Evolutionary conservation across 2,113 vertebrate species (phyloP), one percentile per base, ranked within the genome.

Genomic region (Felis chaus): DNA sequence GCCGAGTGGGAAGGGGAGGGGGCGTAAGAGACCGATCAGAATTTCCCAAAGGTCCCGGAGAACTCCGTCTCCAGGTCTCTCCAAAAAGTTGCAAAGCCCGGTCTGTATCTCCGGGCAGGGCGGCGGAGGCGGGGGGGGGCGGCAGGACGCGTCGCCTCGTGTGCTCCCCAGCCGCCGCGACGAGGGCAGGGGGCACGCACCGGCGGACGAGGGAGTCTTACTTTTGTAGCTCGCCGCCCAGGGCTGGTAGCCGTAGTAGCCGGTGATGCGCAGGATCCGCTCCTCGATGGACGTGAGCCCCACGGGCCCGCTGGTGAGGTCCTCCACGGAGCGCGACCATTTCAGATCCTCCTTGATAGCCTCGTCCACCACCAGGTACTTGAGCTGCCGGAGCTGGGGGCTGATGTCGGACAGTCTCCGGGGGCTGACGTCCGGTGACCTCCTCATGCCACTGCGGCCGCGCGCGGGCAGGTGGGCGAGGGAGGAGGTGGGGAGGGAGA

Each of bases 401-500:
- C 99, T 99, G 99, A 99, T 99, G 98, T 99, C 99, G 65, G 99
- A 99, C 98, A 99, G 99, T 98, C 99, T 99, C 98, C 99, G 99
- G 41, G 99, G 99, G 97, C 99, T 99, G 98, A 99, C 99, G 98
- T 99, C 99, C 71, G 99, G 99, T 87, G 99, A 99, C 98, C 99
- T 99, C 98, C 99, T 99, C 99, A 99, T 99, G 98, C 99, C 99
- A 98, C 97, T 98, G 98, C 97, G 94, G 86, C 76, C 89, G 69
- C 19, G 45, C 74, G 76, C 29, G 33, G 81, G 94, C 57, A 81
- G 71, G 29, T 16, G 48, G 39, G 82, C 2, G 27, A n/a, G 69
- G 31, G 33, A 36, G 15, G 80, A 95, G 66, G 69, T 25, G 29
- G 45, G 13, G 78, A 96, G 45, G 13, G 78, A 96, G 68, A 95